phyloP scores from a whole-genome alignment of 37 sponge, comb jelly and placozoan genomes.

The Halichondria panicea region DNA sequence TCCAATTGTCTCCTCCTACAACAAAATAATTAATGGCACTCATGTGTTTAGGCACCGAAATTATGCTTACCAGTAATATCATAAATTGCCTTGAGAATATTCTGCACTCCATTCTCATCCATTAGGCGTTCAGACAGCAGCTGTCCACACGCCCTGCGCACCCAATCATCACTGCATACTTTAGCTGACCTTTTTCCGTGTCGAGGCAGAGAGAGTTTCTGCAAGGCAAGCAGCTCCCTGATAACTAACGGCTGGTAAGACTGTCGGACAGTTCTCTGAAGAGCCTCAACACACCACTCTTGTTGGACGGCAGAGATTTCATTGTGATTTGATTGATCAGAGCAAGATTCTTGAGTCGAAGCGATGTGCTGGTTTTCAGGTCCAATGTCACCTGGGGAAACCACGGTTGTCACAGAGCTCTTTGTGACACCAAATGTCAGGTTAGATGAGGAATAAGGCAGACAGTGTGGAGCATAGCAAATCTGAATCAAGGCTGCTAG shows the following conservation, averaged over 20 bases:
- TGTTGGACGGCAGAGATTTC: neutral
- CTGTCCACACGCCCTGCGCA: conserved; percentile 62
- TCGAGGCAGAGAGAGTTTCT: conserved; percentile 10
- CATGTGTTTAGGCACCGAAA: neutral
- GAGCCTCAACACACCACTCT: conserved; percentile 19
- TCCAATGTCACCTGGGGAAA: neutral
- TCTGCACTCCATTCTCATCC: conserved; percentile 60
- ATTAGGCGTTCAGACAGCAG: conserved; percentile 71
- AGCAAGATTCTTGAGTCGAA: neutral
- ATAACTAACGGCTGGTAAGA: conserved; percentile 52
- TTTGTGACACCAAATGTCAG: neutral
- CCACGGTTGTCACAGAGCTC: neutral
- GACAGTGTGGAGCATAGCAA: conserved; percentile 8
- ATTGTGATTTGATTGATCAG: neutral
- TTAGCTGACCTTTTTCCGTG: neutral
- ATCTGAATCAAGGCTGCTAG: conserved; percentile 56
- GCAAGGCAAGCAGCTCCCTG: conserved; percentile 45
- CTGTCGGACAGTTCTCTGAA: conserved; percentile 17
- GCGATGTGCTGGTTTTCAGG: neutral
- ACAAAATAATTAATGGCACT: neutral
- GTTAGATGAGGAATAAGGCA: too few relatives aligned
- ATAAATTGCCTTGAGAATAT: conserved; percentile 53
- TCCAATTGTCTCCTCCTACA: conserved; percentile 41
- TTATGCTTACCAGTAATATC: conserved; percentile 19
- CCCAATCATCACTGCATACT: conserved; percentile 32